Percentiles rank a stretch among this genome's conserved stretches.
These are phyloP conservation scores for Dicrurus megarhynchus DNA, from an alignment of 2,113 vertebrate species.

Conservation along the genomic window DNA sequence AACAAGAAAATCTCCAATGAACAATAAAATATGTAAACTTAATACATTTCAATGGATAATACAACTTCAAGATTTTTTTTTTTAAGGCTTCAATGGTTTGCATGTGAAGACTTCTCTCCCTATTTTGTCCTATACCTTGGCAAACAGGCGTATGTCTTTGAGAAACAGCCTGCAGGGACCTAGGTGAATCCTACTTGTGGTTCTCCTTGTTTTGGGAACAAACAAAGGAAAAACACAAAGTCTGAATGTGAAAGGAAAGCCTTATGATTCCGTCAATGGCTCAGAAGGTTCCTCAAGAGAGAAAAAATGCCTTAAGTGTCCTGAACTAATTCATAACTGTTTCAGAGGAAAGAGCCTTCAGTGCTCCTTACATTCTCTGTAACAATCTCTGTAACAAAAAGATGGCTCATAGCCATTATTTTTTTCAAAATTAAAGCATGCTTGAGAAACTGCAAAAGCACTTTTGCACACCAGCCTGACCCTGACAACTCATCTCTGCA, in stretches of 20 bases:
- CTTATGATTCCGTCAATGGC: background rate
- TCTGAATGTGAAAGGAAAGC: background rate
- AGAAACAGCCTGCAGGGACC: background rate
- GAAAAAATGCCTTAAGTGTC: background rate
- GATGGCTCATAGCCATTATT: background rate
- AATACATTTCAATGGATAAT: background rate
- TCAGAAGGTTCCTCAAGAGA: background rate
- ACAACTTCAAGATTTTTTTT: background rate
- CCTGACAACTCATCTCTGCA: conserved; percentile 13
- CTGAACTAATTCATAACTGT: background rate
- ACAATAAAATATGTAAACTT: background rate
- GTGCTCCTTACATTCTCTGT: background rate
- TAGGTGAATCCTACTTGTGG: background rate
- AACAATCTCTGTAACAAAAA: background rate
- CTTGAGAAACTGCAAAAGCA: background rate
- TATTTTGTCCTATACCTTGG: background rate
- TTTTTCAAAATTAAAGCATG: background rate
- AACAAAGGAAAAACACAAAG: background rate
- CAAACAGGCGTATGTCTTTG: background rate
- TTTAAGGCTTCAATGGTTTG: background rate
- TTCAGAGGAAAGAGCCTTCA: background rate
- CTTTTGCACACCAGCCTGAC: background rate
- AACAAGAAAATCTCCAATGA: background rate
- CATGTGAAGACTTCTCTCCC: background rate
- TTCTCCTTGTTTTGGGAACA: background rate